phyloP scores from a whole-genome alignment of 2,888 invertebrate species.

The Xestia ashworthii region DNA sequence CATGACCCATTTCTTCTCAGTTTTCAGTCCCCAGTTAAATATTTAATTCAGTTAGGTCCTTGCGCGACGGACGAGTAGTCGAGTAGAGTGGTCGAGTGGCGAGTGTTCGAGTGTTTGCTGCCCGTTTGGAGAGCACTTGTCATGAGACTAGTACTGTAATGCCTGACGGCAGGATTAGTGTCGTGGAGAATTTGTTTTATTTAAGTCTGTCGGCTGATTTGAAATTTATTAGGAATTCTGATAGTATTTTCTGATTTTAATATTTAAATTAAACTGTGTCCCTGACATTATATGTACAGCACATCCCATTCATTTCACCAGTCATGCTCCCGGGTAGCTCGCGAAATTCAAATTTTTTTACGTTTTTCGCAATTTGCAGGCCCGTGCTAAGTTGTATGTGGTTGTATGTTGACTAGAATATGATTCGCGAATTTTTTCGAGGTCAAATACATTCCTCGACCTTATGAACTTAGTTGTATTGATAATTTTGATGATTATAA shows the following conservation, averaged over 20 bases:
- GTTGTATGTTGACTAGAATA: too few relatives aligned
- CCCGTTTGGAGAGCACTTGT: slow-evolving; percentile 34
- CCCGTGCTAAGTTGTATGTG: too few relatives aligned
- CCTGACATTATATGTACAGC: neutral
- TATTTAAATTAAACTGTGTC: neutral
- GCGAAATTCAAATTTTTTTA: too few relatives aligned
- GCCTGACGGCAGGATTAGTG: slow-evolving; percentile 27
- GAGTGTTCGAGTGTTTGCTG: slow-evolving; percentile 44
- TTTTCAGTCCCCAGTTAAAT: slow-evolving; percentile 50
- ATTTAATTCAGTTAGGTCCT: slow-evolving; percentile 50
- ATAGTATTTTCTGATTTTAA: neutral
- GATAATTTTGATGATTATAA: too few relatives aligned
- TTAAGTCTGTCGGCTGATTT: neutral
- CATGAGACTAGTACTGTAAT: slow-evolving; percentile 29
- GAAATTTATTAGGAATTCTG: neutral
- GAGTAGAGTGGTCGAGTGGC: slow-evolving; percentile 22
- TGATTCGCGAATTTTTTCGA: too few relatives aligned
- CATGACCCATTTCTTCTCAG: slow-evolving; percentile 38
- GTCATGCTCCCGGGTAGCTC: too few relatives aligned
- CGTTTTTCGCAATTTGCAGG: too few relatives aligned
- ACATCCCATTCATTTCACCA: too few relatives aligned
- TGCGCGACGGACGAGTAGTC: slow-evolving; percentile 32
- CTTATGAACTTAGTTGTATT: too few relatives aligned
- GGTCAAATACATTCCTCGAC: too few relatives aligned
- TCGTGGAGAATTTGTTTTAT: slow-evolving; percentile 1